Conservation (phyloP, 2,797 vertebrate species). For the Kryptolebias ocellatus region DNA sequence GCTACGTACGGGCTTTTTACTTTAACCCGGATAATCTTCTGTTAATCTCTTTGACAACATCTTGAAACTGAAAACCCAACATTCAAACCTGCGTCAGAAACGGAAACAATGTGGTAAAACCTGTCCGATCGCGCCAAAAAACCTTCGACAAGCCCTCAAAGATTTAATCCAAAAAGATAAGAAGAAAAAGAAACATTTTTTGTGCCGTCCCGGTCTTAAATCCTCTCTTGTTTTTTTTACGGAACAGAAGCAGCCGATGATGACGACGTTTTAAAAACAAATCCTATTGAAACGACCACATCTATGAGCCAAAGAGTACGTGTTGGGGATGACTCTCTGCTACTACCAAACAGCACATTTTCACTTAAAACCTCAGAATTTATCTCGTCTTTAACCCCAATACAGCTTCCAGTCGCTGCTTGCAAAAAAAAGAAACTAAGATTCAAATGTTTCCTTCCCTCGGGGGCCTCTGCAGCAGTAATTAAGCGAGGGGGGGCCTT, state of each 20-base stretch:
- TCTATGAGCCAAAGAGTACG: no score
- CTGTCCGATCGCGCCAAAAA: not conserved
- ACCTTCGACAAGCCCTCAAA: not conserved
- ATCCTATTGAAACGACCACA: no score
- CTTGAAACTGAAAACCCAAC: not conserved
- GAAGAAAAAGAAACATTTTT: not conserved
- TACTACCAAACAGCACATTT: not conserved
- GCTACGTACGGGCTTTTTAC: conserved; percentile 20
- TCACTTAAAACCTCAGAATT: not conserved
- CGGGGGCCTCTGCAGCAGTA: conserved; percentile 26
- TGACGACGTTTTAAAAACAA: no score
- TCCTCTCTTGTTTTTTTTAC: no score
- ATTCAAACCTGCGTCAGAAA: not conserved
- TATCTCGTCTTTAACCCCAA: not conserved
- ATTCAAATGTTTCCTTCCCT: conserved; percentile 40
- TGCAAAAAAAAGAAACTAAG: conserved; percentile 33
- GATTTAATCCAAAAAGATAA: not conserved
- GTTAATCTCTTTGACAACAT: not conserved
- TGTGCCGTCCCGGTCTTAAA: not conserved
- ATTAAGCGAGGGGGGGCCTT: conserved; percentile 38
- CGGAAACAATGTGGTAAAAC: conserved; percentile 15
- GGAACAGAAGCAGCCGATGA: no score
- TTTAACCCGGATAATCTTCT: conserved; percentile 3
- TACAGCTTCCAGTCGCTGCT: conserved; percentile 8
- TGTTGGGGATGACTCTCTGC: no score